phyloP scores from a whole-genome alignment of 2,113 vertebrate genomes.

The Antigone vipio region DNA sequence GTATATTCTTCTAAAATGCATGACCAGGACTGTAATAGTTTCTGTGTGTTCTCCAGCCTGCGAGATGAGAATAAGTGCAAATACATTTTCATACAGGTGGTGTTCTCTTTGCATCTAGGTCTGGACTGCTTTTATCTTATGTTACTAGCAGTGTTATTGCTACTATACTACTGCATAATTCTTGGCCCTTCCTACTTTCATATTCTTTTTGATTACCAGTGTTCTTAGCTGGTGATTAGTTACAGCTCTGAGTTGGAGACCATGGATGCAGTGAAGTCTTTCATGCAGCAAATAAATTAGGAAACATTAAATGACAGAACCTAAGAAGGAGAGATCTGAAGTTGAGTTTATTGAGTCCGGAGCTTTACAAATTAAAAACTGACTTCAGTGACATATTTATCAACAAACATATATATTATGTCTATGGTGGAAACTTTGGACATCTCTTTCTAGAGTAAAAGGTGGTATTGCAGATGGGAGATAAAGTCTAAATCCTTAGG shows the following conservation, averaged over 20 bases:
- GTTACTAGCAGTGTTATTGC: not conserved
- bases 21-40: not conserved
- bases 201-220: not conserved
- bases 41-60: not conserved
- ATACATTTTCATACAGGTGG: not conserved
- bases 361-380: not conserved
- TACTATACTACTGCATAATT: not conserved
- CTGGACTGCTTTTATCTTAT: not conserved
- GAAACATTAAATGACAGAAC: not conserved
- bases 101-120: not conserved
- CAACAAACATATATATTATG: not conserved
- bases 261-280: not conserved
- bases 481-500: not conserved
- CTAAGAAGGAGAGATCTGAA: not conserved
- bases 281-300: not conserved
- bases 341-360: not conserved
- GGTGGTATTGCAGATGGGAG: not conserved
- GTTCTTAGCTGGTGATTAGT: not conserved
- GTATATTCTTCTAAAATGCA: not conserved
- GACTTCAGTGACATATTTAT: not conserved
- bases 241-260: not conserved
- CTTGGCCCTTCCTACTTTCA: not conserved
- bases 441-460: not conserved
- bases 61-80: not conserved
- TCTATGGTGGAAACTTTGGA: not conserved